A percentile compares a stretch with the other conserved stretches of the same genome.
Conservation (phyloP, 2,113 vertebrate genomes). For the Tragelaphus buxtoni region DNA sequence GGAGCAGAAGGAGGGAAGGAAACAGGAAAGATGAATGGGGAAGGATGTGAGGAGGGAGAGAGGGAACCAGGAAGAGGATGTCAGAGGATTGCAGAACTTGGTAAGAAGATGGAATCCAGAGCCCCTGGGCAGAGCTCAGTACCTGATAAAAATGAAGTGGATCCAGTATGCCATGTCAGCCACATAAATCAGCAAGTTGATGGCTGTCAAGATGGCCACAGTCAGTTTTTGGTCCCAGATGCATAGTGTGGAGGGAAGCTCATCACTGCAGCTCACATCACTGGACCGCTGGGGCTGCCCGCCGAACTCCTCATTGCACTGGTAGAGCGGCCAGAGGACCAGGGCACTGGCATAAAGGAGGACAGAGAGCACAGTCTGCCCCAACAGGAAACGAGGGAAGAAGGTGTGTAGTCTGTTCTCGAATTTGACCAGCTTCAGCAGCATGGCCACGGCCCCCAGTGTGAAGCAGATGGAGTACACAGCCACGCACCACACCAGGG, state of each 20-base stretch:
- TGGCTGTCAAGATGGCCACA: background rate
- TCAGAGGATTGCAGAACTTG: background rate
- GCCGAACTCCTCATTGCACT: background rate
- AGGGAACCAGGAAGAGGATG: background rate
- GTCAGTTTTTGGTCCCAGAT: background rate
- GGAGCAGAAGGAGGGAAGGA: background rate
- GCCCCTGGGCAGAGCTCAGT: background rate
- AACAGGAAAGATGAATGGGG: background rate
- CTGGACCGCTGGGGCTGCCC: background rate
- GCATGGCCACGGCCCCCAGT: background rate
- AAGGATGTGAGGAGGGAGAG: too few relatives aligned
- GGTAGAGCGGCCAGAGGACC: background rate
- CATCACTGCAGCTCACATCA: background rate
- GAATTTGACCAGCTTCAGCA: background rate
- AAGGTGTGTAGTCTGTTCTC: too few relatives aligned
- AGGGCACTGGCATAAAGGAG: background rate
- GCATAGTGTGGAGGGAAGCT: background rate
- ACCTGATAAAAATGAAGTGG: background rate
- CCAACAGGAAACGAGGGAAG: background rate
- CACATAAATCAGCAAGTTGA: background rate
- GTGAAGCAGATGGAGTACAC: background rate
- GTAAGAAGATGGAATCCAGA: background rate
- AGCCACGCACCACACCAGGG: background rate
- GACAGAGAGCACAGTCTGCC: background rate
- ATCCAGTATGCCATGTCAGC: background rate